Percentiles rank a stretch among this genome's conserved stretches.
Conservation (phyloP, 2,888 invertebrate species). For the Leucozona laternaria region DNA sequence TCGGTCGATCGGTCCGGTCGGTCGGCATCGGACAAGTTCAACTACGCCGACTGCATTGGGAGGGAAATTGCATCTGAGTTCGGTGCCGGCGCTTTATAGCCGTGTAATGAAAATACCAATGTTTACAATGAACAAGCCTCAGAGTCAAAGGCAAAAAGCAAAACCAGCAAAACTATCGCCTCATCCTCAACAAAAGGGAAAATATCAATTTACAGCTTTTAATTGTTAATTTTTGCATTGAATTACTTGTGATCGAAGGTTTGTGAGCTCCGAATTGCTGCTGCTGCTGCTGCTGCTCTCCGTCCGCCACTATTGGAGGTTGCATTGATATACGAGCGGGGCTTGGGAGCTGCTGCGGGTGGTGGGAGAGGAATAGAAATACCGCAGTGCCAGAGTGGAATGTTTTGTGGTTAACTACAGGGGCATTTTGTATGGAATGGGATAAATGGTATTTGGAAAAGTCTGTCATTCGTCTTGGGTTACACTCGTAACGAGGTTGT, state of each 20-base stretch:
- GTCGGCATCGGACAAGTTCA: conserved; percentile 19
- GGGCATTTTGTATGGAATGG: conserved; percentile 43
- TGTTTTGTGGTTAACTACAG: conserved; percentile 57
- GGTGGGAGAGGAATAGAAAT: conserved; percentile 47
- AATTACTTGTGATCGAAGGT: conserved; percentile 74
- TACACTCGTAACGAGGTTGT: conserved; percentile 71
- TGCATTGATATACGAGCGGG: neutral
- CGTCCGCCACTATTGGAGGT: neutral
- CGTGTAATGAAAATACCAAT: conserved; percentile 76
- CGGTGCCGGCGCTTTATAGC: conserved; percentile 61
- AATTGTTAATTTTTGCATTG: conserved; percentile 76
- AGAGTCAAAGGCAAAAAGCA: conserved; percentile 45
- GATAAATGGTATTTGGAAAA: conserved; percentile 71
- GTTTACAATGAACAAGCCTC: conserved; percentile 70
- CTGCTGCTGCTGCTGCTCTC: neutral
- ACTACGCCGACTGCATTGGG: neutral
- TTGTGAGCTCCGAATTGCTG: conserved; percentile 56
- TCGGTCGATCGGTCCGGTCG: neutral
- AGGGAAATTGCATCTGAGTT: conserved; percentile 26
- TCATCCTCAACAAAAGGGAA: conserved; percentile 64
- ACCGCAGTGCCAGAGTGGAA: conserved; percentile 57
- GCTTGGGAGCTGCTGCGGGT: neutral
- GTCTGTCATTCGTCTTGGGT: conserved; percentile 74
- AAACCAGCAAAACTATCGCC: neutral
- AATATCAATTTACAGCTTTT: conserved; percentile 76